Conservation (phyloP, 2,113 vertebrate genomes). For the Oceanodroma tethys region DNA sequence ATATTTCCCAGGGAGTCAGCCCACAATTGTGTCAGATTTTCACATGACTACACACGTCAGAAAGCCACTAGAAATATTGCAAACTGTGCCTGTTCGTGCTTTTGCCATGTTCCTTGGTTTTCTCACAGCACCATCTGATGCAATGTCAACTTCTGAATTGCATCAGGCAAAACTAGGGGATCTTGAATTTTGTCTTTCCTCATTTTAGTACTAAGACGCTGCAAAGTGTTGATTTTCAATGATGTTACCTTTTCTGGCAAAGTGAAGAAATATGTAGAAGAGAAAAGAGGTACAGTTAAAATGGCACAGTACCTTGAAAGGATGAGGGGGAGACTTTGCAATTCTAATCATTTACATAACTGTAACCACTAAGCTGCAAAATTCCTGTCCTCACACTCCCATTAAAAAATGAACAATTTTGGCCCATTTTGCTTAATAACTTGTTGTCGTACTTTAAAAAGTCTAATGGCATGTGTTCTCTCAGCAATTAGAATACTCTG, state of each 20-base stretch:
- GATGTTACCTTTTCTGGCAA: background rate
- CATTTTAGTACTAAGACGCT: background rate
- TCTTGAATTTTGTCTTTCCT: background rate
- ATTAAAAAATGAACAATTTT: background rate
- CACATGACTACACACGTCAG: background rate
- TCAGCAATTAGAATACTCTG: background rate
- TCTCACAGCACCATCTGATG: background rate
- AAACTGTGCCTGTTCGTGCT: background rate
- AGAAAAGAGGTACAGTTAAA: background rate
- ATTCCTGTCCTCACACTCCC: background rate
- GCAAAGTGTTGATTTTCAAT: background rate
- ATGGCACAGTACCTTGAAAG: background rate
- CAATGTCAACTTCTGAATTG: background rate
- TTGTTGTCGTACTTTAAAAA: background rate
- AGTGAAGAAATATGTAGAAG: background rate
- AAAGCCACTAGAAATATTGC: background rate
- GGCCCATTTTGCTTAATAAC: background rate
- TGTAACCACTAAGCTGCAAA: background rate
- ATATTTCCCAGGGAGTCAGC: background rate
- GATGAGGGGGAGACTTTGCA: background rate
- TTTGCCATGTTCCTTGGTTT: background rate
- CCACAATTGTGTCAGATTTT: background rate
- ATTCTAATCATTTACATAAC: background rate
- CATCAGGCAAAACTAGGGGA: background rate
- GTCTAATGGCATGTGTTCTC: background rate